These are phyloP conservation scores for Parthenolecanium corni DNA, from an alignment of 2,888 invertebrate genomes.

Conservation along the genomic window DNA sequence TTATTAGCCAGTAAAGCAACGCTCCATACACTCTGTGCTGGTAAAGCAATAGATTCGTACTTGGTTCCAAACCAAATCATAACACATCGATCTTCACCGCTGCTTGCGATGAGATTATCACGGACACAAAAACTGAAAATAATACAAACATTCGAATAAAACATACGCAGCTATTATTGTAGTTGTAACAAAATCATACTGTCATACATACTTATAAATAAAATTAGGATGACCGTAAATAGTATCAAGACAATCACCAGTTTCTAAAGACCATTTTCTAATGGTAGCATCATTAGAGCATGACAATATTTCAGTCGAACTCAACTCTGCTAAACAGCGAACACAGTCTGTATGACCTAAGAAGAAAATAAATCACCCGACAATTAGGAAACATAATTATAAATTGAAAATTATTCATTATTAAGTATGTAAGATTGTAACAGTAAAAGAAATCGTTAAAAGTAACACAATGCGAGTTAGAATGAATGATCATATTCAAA, in stretches of 20 bases:
- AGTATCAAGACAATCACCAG: constrained; percentile 63
- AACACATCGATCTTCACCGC: constrained; percentile 80
- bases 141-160: background rate
- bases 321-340: constrained; percentile 60
- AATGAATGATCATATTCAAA: too few relatives aligned
- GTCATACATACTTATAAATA: constrained; percentile 55
- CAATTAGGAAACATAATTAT: background rate
- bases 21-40: constrained; percentile 82
- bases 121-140: constrained; percentile 39
- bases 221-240: constrained; percentile 78
- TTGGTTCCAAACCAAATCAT: constrained; percentile 61
- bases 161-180: too few relatives aligned
- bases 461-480: too few relatives aligned
- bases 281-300: constrained; percentile 87
- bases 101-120: constrained; percentile 58
- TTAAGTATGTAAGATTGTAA: too few relatives aligned
- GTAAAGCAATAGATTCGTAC: constrained; percentile 57
- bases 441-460: too few relatives aligned
- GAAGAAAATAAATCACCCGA: too few relatives aligned
- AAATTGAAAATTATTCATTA: background rate
- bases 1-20: constrained; percentile 69
- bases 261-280: constrained; percentile 63
- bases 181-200: background rate
- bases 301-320: constrained; percentile 66
- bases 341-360: constrained; percentile 87